Conservation (phyloP, 2,113 vertebrate genomes). For the Porphyrio hochstetteri region DNA sequence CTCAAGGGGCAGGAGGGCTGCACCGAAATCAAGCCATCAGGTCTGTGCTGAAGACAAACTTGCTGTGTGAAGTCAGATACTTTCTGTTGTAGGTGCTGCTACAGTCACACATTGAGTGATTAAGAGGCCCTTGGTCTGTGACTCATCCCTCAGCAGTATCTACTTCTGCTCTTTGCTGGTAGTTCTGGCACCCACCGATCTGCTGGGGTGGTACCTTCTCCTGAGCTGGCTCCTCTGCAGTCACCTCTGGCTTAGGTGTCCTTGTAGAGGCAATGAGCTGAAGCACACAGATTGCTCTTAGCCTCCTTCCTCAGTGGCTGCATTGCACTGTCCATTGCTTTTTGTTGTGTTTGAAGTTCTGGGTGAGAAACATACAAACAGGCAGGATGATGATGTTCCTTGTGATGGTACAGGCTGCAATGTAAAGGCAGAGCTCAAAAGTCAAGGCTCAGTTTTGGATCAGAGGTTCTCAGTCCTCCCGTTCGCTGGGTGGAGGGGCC, state of each 20-base stretch:
- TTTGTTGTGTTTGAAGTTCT: not conserved
- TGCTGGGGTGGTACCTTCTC: not conserved
- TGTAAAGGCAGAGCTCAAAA: not conserved
- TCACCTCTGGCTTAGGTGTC: not conserved
- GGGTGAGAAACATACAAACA: no score
- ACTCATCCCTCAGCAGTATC: not conserved
- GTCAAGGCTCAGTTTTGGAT: not conserved
- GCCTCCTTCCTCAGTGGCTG: not conserved
- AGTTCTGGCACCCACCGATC: not conserved
- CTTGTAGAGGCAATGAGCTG: not conserved
- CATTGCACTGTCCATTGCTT: accelerated
- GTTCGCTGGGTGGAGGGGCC: not conserved
- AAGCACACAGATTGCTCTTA: not conserved
- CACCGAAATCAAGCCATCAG: not conserved
- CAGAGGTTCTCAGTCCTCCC: not conserved
- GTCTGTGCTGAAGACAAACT: not conserved
- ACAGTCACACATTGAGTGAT: not conserved
- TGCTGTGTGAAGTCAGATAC: accelerated
- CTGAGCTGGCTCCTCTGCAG: not conserved
- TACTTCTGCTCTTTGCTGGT: not conserved
- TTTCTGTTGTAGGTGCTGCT: not conserved
- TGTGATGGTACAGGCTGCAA: not conserved
- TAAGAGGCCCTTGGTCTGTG: not conserved
- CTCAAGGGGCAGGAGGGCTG: not conserved
- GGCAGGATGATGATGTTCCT: no score